phyloP scores from a whole-genome alignment of 2,113 vertebrate genomes.

The Puma concolor region DNA sequence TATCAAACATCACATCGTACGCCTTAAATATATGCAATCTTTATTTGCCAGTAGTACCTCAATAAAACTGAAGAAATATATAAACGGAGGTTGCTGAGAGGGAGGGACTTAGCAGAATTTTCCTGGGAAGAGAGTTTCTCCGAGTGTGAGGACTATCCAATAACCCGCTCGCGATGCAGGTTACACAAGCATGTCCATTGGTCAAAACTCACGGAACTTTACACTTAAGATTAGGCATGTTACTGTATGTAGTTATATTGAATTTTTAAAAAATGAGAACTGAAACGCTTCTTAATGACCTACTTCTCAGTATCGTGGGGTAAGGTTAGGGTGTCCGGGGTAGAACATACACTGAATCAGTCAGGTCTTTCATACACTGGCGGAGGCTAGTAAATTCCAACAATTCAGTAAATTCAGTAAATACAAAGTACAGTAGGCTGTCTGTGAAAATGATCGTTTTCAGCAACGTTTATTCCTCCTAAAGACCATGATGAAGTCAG shows the following conservation, averaged over 20 bases:
- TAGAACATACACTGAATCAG: not conserved
- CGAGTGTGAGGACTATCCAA: not conserved
- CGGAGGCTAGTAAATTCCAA: not conserved
- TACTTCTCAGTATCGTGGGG: not conserved
- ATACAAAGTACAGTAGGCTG: not conserved
- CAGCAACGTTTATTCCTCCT: not conserved
- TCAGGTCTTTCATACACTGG: not conserved
- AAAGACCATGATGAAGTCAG: not conserved
- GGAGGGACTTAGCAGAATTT: not conserved
- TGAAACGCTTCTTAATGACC: not conserved
- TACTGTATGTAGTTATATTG: not conserved
- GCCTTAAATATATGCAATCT: not conserved
- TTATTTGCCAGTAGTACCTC: not conserved
- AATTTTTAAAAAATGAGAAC: not conserved
- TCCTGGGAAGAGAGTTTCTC: not conserved
- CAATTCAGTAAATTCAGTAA: not conserved
- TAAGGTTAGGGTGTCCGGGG: not conserved
- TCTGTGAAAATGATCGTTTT: not conserved
- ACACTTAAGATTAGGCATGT: not conserved
- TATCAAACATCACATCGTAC: not conserved
- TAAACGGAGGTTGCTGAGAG: rapidly evolving
- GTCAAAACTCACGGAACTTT: not conserved
- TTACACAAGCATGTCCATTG: not conserved
- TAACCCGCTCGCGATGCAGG: rapidly evolving
- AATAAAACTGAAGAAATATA: not conserved